Conservation (phyloP, 2,888 invertebrate genomes). For the Sarcophaga caerulescens region DNA sequence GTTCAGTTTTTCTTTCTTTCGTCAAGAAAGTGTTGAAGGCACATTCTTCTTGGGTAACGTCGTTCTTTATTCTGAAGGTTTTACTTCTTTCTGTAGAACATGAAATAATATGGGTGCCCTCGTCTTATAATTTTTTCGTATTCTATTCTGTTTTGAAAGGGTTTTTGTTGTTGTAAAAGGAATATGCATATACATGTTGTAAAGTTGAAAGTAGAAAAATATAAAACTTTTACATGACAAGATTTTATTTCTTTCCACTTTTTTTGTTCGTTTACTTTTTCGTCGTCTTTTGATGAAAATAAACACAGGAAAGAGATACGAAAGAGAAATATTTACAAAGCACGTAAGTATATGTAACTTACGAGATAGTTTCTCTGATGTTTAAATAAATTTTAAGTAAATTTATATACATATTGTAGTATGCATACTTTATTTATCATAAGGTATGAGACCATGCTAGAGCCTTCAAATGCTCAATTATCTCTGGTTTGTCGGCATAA, state of each 20-base stretch:
- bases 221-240: not conserved
- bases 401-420: not conserved
- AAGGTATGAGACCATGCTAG: not conserved
- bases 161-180: not conserved
- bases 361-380: not conserved
- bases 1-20: not conserved
- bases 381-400: no score
- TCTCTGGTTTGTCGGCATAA: no score
- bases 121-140: not conserved
- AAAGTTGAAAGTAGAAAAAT: slow-evolving; percentile 1
- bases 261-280: no score
- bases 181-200: not conserved
- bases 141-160: not conserved
- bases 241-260: not conserved
- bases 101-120: not conserved
- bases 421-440: not conserved
- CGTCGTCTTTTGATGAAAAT: not conserved
- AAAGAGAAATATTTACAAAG: slow-evolving; percentile 46
- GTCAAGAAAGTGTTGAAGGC: slow-evolving; percentile 45
- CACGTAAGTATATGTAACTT: slow-evolving; percentile 47
- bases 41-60: slow-evolving; percentile 19
- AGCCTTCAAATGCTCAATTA: no score
- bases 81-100: not conserved
- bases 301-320: slow-evolving; percentile 20
- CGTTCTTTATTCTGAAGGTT: slow-evolving; percentile 16